Conservation (phyloP, 2,888 invertebrate genomes). For the Psylliodes chrysocephalus region DNA sequence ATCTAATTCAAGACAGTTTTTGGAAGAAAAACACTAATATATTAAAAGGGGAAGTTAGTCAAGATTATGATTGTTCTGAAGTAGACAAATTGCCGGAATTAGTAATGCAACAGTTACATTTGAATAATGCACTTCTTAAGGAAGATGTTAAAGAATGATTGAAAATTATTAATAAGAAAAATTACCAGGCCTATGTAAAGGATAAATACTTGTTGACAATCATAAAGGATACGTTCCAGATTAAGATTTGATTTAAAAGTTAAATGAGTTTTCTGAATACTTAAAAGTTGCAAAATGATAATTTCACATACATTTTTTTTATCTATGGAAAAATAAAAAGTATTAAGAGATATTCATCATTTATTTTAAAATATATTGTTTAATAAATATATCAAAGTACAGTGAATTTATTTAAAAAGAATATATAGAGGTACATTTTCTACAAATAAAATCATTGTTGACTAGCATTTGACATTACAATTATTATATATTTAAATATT, state of each 20-base stretch:
- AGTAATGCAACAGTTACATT: slow-evolving; percentile 52
- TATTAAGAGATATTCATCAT: too few relatives aligned
- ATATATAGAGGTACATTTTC: background rate
- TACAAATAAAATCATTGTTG: background rate
- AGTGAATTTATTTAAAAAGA: background rate
- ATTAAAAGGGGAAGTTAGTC: slow-evolving; percentile 58
- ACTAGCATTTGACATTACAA: background rate
- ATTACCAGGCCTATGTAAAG: too few relatives aligned
- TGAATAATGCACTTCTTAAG: too few relatives aligned
- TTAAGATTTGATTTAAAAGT: too few relatives aligned
- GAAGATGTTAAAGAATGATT: too few relatives aligned
- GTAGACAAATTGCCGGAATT: slow-evolving; percentile 52
- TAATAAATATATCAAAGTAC: slow-evolving; percentile 3
- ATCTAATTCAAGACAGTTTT: slow-evolving; percentile 86
- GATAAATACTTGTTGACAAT: too few relatives aligned
- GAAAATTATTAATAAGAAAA: too few relatives aligned
- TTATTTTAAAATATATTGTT: background rate
- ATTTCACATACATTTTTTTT: too few relatives aligned
- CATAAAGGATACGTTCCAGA: too few relatives aligned
- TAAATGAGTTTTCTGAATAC: too few relatives aligned
- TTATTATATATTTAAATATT: background rate
- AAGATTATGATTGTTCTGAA: slow-evolving; percentile 51
- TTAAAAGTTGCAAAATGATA: too few relatives aligned
- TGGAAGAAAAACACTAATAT: slow-evolving; percentile 82
- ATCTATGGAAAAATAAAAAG: too few relatives aligned